phyloP scores from a whole-genome alignment of 2,797 vertebrate genomes.

The Ptychobarbus kaznakovi region DNA sequence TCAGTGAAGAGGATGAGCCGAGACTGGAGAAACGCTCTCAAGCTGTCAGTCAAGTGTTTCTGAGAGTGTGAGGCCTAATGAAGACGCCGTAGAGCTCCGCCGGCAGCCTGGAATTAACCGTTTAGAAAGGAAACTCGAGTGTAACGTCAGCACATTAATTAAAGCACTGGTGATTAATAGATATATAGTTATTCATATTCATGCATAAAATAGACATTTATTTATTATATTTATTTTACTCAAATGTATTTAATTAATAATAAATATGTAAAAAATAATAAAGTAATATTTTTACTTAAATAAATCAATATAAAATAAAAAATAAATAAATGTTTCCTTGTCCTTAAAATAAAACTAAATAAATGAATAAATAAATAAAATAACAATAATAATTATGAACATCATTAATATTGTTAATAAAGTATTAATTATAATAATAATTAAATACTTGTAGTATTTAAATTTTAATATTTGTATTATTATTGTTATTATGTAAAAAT shows the following conservation, averaged over 20 bases:
- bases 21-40: constrained; percentile 19
- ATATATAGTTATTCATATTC: background rate
- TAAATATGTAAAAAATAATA: no score
- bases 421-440: background rate
- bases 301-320: background rate
- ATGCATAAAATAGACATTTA: background rate
- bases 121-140: constrained; percentile 4
- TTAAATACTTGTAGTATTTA: background rate
- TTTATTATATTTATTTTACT: background rate
- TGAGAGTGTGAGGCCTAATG: constrained; percentile 29
- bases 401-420: background rate
- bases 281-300: no score
- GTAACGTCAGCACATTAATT: constrained; percentile 11
- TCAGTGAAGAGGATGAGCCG: constrained; percentile 26
- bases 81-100: background rate
- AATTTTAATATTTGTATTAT: background rate
- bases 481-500: background rate
- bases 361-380: background rate
- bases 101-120: constrained; percentile 1
- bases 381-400: background rate
- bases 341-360: background rate
- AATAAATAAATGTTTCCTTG: background rate
- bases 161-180: background rate
- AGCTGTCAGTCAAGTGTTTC: constrained; percentile 36
- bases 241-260: background rate